Conservation (phyloP, 2,113 vertebrate genomes). For the Elanoides forficatus region DNA sequence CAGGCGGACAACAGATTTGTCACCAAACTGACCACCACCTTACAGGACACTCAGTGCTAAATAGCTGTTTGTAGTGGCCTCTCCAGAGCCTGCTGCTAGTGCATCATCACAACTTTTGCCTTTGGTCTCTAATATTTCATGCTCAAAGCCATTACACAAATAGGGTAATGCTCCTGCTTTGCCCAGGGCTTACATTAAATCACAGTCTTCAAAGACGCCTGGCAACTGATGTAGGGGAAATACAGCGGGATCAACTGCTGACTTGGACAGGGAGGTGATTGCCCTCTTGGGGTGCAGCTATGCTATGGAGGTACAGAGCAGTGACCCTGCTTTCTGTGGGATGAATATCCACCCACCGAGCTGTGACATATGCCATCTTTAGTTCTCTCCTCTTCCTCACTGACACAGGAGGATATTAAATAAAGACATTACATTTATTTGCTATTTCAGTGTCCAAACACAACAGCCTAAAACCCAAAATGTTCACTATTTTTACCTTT, state of each 20-base stretch:
- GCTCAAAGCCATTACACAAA: not conserved
- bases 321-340: not conserved
- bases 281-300: too few relatives aligned
- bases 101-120: not conserved
- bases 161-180: not conserved
- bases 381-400: not conserved
- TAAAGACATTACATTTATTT: not conserved
- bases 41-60: not conserved
- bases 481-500: not conserved
- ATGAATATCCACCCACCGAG: rapidly evolving
- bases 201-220: not conserved
- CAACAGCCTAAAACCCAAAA: not conserved
- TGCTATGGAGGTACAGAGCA: not conserved
- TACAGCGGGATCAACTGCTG: rapidly evolving
- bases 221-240: not conserved
- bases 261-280: not conserved
- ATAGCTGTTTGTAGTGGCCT: not conserved
- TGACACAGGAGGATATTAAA: not conserved
- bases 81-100: not conserved
- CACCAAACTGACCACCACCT: not conserved
- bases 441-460: not conserved
- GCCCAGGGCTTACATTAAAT: not conserved
- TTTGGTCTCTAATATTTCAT: not conserved
- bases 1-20: not conserved
- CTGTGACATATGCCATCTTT: not conserved